Evolutionary conservation across 2,113 vertebrate genomes (phyloP).

Genomic region (Poeciliopsis occidentalis): DNA sequence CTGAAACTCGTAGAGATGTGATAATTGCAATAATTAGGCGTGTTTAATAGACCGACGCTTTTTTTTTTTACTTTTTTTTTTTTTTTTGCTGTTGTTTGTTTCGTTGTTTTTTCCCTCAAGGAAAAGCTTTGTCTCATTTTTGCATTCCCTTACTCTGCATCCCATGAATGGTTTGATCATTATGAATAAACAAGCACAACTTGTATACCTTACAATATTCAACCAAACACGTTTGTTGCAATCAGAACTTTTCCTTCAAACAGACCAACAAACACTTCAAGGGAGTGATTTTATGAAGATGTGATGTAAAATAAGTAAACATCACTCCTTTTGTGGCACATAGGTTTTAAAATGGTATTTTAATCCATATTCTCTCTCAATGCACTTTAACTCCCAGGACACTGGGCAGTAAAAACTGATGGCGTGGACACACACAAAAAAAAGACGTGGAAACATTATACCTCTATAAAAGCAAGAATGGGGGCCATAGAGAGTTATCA

Average conservation of each 20-base stretch:
- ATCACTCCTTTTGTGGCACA: background rate
- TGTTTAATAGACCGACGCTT: conserved; percentile 66
- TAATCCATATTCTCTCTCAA: background rate
- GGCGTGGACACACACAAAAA: conserved; percentile 59
- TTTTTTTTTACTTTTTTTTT: too few species aligned
- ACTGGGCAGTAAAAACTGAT: conserved; percentile 30
- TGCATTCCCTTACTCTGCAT: conserved; percentile 10
- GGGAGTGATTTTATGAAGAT: conserved; percentile 9
- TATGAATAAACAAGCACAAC: conserved; percentile 28
- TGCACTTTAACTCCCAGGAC: conserved; percentile 46
- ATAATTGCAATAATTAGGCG: conserved; percentile 73
- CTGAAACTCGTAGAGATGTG: conserved; percentile 59
- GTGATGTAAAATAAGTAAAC: background rate
- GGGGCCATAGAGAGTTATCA: conserved; percentile 73
- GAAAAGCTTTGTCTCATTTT: conserved; percentile 30
- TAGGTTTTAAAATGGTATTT: background rate
- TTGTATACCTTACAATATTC: background rate
- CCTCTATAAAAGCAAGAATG: conserved; percentile 74
- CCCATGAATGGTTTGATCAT: conserved; percentile 17
- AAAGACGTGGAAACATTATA: conserved; percentile 79
- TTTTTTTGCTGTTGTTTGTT: background rate
- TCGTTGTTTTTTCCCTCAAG: conserved; percentile 4
- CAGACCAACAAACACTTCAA: background rate
- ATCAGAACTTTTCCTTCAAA: background rate
- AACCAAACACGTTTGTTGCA: background rate